These are phyloP conservation scores for Phoenicopterus ruber DNA, from an alignment of 2,113 vertebrate species.

Conservation along the genomic window DNA sequence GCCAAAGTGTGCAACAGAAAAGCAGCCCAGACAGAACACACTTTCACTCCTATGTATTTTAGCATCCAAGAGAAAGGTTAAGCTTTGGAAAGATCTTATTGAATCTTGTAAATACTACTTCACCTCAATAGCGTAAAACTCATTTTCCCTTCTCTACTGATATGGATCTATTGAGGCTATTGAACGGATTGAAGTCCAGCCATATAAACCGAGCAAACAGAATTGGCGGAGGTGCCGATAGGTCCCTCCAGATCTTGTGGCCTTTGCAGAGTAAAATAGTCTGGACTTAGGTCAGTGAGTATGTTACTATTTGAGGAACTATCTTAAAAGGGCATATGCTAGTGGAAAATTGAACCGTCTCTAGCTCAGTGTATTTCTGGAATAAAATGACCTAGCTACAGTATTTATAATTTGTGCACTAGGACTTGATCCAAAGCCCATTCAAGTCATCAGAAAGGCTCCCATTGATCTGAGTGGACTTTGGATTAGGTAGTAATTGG, in stretches of 20 bases:
- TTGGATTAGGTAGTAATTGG: not conserved
- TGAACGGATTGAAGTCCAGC: not conserved
- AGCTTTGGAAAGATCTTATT: not conserved
- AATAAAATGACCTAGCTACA: not conserved
- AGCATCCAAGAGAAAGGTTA: not conserved
- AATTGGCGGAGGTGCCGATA: not conserved
- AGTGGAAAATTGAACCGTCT: not conserved
- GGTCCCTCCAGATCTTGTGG: not conserved
- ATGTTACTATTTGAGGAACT: not conserved
- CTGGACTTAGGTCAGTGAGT: not conserved
- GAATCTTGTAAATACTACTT: slow-evolving; percentile 4
- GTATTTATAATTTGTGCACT: not conserved
- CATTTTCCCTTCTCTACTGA: slow-evolving; percentile 16
- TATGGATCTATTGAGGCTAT: not conserved
- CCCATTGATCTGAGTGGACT: not conserved
- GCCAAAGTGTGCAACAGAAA: not conserved
- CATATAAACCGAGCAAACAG: not conserved
- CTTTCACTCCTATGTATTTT: not conserved
- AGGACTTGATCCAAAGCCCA: not conserved
- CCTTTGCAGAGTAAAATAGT: not conserved
- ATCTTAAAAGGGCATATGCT: not conserved
- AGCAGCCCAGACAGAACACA: not conserved
- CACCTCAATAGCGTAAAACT: not conserved
- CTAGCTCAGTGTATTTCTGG: not conserved
- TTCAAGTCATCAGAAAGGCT: not conserved